Conservation (phyloP, 2,888 invertebrate genomes). For the Bembecia ichneumoniformis region DNA sequence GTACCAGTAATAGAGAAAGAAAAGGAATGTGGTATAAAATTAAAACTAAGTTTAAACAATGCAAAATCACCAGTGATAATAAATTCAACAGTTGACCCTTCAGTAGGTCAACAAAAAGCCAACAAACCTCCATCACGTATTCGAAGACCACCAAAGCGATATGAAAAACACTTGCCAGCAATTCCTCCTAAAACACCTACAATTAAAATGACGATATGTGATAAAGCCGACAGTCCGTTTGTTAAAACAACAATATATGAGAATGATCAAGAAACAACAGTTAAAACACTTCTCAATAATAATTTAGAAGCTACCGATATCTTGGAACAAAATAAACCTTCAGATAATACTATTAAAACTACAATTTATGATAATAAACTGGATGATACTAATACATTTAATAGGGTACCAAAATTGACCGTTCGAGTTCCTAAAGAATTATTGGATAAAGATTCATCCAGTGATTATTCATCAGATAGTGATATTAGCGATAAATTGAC, state of each 20-base stretch:
- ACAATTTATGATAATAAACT: constrained; percentile 65
- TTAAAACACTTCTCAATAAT: constrained; percentile 52
- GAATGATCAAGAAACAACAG: constrained; percentile 48
- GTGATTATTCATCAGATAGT: constrained; percentile 70
- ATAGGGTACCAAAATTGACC: constrained; percentile 79
- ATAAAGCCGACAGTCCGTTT: constrained; percentile 63
- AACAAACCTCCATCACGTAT: constrained; percentile 52
- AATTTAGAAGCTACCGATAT: constrained; percentile 39
- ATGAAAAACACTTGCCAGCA: constrained; percentile 37
- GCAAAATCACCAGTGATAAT: constrained; percentile 65
- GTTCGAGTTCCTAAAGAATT: constrained; percentile 77
- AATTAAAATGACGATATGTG: constrained; percentile 67
- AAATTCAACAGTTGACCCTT: constrained; percentile 65
- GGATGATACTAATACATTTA: constrained; percentile 55
- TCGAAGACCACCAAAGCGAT: constrained; percentile 58
- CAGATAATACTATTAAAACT: constrained; percentile 50
- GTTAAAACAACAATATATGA: constrained; percentile 60
- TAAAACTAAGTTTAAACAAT: constrained; percentile 62
- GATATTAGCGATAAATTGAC: constrained; percentile 75
- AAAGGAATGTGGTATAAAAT: constrained; percentile 59
- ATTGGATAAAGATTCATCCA: constrained; percentile 64
- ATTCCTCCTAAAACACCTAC: constrained; percentile 40
- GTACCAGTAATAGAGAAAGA: constrained; percentile 34
- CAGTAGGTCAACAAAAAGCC: constrained; percentile 44
- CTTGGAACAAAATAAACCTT: constrained; percentile 35